Evolutionary conservation across 2,113 vertebrate species (phyloP), one percentile per base, ranked within the genome.

Genomic region (Hippocampus abdominalis): DNA sequence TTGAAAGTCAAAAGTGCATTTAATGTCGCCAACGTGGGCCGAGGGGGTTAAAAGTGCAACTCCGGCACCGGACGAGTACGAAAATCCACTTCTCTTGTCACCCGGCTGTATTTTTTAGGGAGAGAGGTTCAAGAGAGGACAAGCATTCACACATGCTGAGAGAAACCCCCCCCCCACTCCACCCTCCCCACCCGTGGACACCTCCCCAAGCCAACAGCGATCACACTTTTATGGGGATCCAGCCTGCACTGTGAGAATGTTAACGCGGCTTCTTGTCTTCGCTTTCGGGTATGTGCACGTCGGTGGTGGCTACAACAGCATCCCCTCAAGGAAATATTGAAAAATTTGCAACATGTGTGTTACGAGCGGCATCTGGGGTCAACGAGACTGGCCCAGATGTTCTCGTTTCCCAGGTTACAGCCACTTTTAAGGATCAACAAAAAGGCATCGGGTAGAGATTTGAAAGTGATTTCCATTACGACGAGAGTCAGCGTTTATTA

Each of bases 121-220:
- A 81, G 84, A 81, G 1, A 74, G 90, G 90, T 91, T 93, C 89
- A 92, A 86, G 85, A 80, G 76, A 93, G 90, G 92, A 93, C 87
- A 84, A 53, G 51, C 51, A 23, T 53, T 53, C 51, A 53, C 51
- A 53, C 51, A 53, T 53, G 51, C 51, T 53, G 51, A 21, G 51
- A 53, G 51, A 53, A 40, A 8, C 39, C 39, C 39, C 18, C 49
- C 7, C 49, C 20, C 21, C 21, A 21, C 20, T n/a, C 51, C 20
- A 2, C 7, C 51, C 21, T 9, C 21, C 16, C 21, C 51, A 3
- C 8, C n/a, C 20, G 8, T 3, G 21, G 70, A 81, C 80, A 85
- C 82, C 76, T 85, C 88, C 83, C 80, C 71, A 81, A 81, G 84
- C 78, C 64, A 82, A 83, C 81, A 90, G 84, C 69, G 84, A 87